Evolutionary conservation across 2,797 vertebrate species (phyloP).

Genomic region (Hippoglossus hippoglossus): DNA sequence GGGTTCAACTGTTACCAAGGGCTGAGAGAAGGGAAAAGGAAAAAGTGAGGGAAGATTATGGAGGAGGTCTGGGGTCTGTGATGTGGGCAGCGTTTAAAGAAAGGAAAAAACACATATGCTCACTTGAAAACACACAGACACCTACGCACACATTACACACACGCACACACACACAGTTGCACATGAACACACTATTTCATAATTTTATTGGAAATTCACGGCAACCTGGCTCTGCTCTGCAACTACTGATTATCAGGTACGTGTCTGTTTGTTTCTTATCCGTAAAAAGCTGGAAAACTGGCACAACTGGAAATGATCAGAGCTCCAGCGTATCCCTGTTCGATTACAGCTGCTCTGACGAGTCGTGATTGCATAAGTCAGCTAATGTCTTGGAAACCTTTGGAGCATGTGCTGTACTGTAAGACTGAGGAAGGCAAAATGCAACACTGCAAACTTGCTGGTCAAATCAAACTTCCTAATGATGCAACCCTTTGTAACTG

Average conservation of each 20-base stretch:
- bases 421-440: neutral
- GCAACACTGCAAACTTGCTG: slow-evolving; percentile 32
- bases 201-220: slow-evolving; percentile 44
- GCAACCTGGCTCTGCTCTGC: slow-evolving; percentile 27
- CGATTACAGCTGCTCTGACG: slow-evolving; percentile 12
- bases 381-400: slow-evolving; percentile 23
- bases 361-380: slow-evolving; percentile 8
- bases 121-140: slow-evolving; percentile 52
- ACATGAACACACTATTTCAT: slow-evolving; percentile 5
- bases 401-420: slow-evolving; percentile 9
- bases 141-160: no score
- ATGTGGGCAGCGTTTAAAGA: slow-evolving; percentile 67
- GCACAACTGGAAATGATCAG: slow-evolving; percentile 30
- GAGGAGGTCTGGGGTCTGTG: slow-evolving; percentile 64
- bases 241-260: slow-evolving; percentile 64
- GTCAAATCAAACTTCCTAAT: slow-evolving; percentile 47
- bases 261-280: slow-evolving; percentile 44
- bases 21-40: slow-evolving; percentile 40
- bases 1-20: slow-evolving; percentile 13
- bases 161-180: slow-evolving; percentile 23
- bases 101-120: slow-evolving; percentile 70
- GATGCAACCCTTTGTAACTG: slow-evolving; percentile 46
- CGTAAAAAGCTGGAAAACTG: slow-evolving; percentile 45
- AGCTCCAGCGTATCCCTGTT: slow-evolving; percentile 1
- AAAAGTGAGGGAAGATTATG: slow-evolving; percentile 48